Evolutionary conservation across 2,888 invertebrate species (phyloP).

Genomic region (Pedicia rivosa): DNA sequence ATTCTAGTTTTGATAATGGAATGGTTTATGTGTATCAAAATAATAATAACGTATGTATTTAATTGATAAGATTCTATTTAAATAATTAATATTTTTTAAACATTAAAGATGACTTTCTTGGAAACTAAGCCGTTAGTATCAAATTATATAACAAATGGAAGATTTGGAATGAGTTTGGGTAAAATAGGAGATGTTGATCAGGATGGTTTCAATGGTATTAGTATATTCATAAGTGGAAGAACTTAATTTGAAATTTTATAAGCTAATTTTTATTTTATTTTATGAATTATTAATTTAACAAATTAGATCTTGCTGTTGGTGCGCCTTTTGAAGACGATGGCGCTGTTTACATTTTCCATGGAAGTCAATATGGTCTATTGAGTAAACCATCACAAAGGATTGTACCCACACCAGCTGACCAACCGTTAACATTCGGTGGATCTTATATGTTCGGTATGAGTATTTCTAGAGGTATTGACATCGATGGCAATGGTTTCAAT

Average conservation of each 20-base stretch:
- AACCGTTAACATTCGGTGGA: not conserved
- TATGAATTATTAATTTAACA: too few species aligned
- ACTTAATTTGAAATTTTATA: too few species aligned
- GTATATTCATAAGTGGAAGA: too few species aligned
- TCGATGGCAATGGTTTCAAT: slow-evolving; percentile 29
- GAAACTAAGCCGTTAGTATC: too few species aligned
- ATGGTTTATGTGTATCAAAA: slow-evolving; percentile 30
- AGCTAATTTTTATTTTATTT: too few species aligned
- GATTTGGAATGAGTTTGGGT: slow-evolving; percentile 8
- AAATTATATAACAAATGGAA: not conserved
- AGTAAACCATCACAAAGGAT: slow-evolving; percentile 29
- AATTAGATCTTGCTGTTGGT: slow-evolving; percentile 49
- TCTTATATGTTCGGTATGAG: slow-evolving; percentile 28
- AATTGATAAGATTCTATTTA: too few species aligned
- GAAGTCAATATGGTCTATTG: slow-evolving; percentile 26
- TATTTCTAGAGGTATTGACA: slow-evolving; percentile 32
- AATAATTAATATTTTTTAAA: too few species aligned
- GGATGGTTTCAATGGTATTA: slow-evolving; percentile 40
- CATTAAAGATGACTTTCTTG: too few species aligned
- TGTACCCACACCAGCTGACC: slow-evolving; percentile 18
- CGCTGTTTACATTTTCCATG: slow-evolving; percentile 42
- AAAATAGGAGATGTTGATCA: slow-evolving; percentile 37
- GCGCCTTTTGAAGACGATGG: slow-evolving; percentile 47
- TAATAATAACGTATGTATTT: slow-evolving; percentile 26
- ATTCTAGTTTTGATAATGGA: slow-evolving; percentile 28